A percentile compares a stretch with the other conserved stretches of the same genome.
These are phyloP conservation scores for Tiliqua scincoides DNA, from an alignment of 2,113 vertebrate species.

Conservation along the genomic window DNA sequence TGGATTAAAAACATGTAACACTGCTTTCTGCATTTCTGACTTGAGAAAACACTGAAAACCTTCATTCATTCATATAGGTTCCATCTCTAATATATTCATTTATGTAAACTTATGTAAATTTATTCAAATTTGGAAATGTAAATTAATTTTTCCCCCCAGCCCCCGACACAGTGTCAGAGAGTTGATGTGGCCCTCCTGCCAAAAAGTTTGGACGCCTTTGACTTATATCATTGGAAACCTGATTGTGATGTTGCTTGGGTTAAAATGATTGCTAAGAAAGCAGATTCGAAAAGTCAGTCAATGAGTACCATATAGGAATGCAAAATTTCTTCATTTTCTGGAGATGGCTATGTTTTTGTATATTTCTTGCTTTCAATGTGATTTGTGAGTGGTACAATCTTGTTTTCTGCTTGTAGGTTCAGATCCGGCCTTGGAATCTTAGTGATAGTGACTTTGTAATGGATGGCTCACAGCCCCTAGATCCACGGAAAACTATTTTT, in stretches of 20 bases:
- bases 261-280: background rate
- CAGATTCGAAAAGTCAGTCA: background rate
- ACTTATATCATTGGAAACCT: too few relatives aligned
- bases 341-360: background rate
- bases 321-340: background rate
- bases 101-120: too few relatives aligned
- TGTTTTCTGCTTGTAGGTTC: conserved; percentile 82
- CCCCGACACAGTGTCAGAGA: too few relatives aligned
- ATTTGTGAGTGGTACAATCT: conserved; percentile 59
- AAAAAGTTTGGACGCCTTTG: too few relatives aligned
- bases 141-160: too few relatives aligned
- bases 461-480: conserved; percentile 98
- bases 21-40: too few relatives aligned
- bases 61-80: too few relatives aligned
- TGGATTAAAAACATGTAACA: too few relatives aligned
- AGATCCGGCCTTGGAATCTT: conserved; percentile 98
- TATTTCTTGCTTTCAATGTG: background rate
- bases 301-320: background rate
- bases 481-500: conserved; percentile 98
- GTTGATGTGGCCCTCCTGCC: too few relatives aligned
- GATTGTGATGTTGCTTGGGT: background rate
- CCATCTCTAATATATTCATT: too few relatives aligned
- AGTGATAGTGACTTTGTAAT: conserved; percentile 99
- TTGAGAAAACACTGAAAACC: too few relatives aligned
- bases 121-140: too few relatives aligned